Evolutionary conservation across 2,113 vertebrate species (phyloP).

Genomic region (Otus sunia): DNA sequence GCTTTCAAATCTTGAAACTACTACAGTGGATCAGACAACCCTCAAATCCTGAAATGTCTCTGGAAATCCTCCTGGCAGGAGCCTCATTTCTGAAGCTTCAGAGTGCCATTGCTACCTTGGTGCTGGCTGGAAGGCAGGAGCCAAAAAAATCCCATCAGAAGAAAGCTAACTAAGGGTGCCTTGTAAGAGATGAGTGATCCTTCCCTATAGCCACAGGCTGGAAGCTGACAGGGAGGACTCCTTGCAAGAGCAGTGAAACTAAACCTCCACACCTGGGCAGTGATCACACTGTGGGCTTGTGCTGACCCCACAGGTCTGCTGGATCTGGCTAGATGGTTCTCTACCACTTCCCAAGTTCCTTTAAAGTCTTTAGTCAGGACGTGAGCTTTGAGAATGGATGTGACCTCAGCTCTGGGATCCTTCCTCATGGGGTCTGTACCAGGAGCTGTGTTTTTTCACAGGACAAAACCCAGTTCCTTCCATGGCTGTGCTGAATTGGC

Average conservation of each 20-base stretch:
- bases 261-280: neutral
- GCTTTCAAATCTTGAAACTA: neutral
- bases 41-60: neutral
- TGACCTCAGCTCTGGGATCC: neutral
- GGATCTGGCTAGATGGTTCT: neutral
- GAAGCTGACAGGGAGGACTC: neutral
- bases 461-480: neutral
- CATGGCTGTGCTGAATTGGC: neutral
- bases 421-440: neutral
- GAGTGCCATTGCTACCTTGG: neutral
- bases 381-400: neutral
- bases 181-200: neutral
- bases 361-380: neutral
- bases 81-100: neutral
- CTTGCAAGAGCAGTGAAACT: neutral
- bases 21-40: neutral
- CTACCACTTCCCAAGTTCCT: neutral
- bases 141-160: neutral
- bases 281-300: neutral
- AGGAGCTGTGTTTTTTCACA: neutral
- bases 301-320: neutral
- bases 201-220: neutral
- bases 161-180: neutral
- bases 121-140: neutral
- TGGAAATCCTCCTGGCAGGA: neutral